Base-by-base conservation (phyloP, 2,888 invertebrate genomes). In the Acleris laterana region DNA sequence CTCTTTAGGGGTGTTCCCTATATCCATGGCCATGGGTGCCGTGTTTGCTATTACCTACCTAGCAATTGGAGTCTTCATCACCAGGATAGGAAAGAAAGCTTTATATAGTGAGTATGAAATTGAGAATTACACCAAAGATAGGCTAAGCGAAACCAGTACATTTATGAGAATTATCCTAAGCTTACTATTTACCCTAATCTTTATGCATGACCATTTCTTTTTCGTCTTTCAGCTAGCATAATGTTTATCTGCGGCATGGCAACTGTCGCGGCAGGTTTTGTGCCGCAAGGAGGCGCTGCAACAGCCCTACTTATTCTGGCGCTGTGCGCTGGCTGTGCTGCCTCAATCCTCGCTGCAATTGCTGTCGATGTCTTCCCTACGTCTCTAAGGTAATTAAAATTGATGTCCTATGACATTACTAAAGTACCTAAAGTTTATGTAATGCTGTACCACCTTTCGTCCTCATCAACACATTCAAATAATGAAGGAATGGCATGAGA, bases 301-400 rank as follows among this genome's bases (percentile, higher is more conserved):
- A 88, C 88, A 0, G 85, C 79, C 0, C 79, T 93, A 70, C 86
- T 93, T 16, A 84, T 93, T 59, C 55, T 90, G 4, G 85, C 85
- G 0, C 73, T 93, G 2, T 91, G 91, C 70, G 84, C 90, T 0
- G 92, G 92, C 0, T 93, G 92, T 57, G 88, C 90, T 0, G 92
- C 89, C 0, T 92, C 92, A 2, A 92, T 93, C 1, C 80, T 93
- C 0, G 89, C 92, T 0, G 91, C 92, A 1, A 87, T 93, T 3
- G 81, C 90, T 2, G 91, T 92, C 0, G 92, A 93, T 58, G 91
- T 93, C 2, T 93, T 92, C 66, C 92, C 92, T 4, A 93, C 92
- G 0, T 81, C 82, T 46, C 69, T 92, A 19, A 81, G 92, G 92
- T 90, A 50, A 69, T 16, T 5, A n/a, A 17, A 7, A 46, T 38